Evolutionary conservation across 2,888 invertebrate genomes (phyloP), one percentile per base, ranked within the genome.

Genomic region (Smittia sp.): DNA sequence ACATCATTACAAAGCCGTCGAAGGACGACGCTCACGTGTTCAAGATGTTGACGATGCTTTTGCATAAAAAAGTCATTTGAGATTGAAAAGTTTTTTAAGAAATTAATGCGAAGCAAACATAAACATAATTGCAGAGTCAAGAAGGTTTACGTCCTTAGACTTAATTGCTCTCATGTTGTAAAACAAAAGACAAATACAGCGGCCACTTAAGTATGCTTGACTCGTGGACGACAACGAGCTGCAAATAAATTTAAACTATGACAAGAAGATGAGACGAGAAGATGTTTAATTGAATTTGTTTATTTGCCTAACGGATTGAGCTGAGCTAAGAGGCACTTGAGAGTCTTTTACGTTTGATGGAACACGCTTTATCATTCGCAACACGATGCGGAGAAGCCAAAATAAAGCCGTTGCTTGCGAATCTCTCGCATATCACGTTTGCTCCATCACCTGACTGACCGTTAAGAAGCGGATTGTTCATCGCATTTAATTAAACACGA

Each of bases 371-470:
- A 67, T 67, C 67, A 67, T 67, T 67, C 67, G 46, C 41, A 67
- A 67, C 41, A 67, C 41, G 67, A 67, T 67, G 41, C 41, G 32
- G 67, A 24, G 41, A 67, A 67, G 67, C 67, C 67, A 67, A 67
- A 67, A 67, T 46, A 67, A 46, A 24, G 39, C 67, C 67, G 67
- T 67, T 67, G 38, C n/a, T n/a, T 32, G 15, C 46, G 46, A 46
- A 58, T 58, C 22, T 58, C 58, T 58, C 58, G 1, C 58, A 20
- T 58, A 58, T 58, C 58, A 22, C 58, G 15, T 46, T 46, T 22
- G 58, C 58, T 18, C 58, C 20, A 58, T 18, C 58, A 58, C 20
- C 46, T 46, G 46, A 2, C 46, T 46, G 46, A 46, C 46, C 46
- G 46, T 46, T 46, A 46, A 46, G 46, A 46, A 58, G 20, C 22